phyloP scores from a whole-genome alignment of 2,888 invertebrate species.

The Drosophila helvetica region DNA sequence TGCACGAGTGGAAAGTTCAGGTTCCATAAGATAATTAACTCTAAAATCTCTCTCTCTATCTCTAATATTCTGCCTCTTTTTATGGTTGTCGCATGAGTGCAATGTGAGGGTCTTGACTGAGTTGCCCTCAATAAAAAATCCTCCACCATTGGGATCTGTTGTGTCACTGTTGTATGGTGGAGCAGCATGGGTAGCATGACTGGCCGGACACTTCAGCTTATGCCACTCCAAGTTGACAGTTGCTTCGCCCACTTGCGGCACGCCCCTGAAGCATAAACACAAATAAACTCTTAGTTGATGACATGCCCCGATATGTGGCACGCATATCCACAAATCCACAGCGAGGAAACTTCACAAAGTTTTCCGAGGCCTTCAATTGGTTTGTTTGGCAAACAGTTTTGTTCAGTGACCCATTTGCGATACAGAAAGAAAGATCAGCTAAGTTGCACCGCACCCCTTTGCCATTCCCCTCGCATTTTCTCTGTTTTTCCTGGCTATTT shows the following conservation, averaged over 20 bases:
- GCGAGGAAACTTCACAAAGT: slow-evolving; percentile 10
- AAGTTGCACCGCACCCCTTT: not conserved
- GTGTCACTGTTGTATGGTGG: not conserved
- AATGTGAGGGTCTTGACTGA: too few relatives aligned
- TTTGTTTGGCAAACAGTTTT: not conserved
- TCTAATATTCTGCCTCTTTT: not conserved
- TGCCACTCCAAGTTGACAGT: slow-evolving; percentile 33
- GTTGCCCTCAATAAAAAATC: not conserved
- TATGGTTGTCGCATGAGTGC: not conserved
- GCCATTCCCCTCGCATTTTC: not conserved
- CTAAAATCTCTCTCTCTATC: not conserved
- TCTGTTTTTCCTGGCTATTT: slow-evolving; percentile 21
- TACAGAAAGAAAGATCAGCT: slow-evolving; percentile 7
- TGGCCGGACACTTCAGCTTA: slow-evolving; percentile 5
- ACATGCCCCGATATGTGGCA: slow-evolving; percentile 52
- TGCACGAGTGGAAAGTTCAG: not conserved
- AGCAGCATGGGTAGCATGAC: not conserved
- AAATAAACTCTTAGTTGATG: slow-evolving; percentile 50
- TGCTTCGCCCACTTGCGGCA: slow-evolving; percentile 27
- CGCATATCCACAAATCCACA: slow-evolving; percentile 23
- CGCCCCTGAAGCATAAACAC: slow-evolving; percentile 45
- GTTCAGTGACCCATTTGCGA: not conserved
- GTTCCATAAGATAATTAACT: not conserved
- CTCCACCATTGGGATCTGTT: not conserved
- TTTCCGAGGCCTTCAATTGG: not conserved